phyloP scores from a whole-genome alignment of 2,113 vertebrate species.

The Syngnathus floridae region DNA sequence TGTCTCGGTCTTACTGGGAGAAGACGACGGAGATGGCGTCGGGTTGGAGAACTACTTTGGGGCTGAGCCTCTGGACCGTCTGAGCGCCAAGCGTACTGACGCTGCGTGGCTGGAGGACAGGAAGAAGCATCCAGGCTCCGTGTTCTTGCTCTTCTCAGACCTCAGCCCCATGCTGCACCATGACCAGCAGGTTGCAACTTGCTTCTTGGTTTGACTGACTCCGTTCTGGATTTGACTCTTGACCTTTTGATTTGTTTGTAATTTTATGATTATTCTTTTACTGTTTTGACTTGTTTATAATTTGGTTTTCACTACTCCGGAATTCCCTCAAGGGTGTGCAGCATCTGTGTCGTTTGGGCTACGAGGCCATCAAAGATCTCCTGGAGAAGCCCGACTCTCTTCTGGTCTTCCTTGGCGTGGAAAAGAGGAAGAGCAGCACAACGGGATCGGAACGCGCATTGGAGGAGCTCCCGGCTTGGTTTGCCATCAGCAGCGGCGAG shows the following conservation, averaged over 20 bases:
- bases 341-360: slow-evolving; percentile 71
- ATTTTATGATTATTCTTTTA: no score
- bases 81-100: slow-evolving; percentile 80
- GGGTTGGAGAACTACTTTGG: slow-evolving; percentile 81
- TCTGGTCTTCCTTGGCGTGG: slow-evolving; percentile 85
- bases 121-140: slow-evolving; percentile 64
- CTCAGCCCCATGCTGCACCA: slow-evolving; percentile 75
- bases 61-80: slow-evolving; percentile 78
- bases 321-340: background rate
- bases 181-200: background rate
- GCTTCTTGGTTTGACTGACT: background rate
- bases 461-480: slow-evolving; percentile 79
- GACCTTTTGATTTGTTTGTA: no score
- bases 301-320: background rate
- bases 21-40: slow-evolving; percentile 25
- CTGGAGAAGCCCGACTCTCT: slow-evolving; percentile 63
- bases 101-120: slow-evolving; percentile 74
- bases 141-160: slow-evolving; percentile 84
- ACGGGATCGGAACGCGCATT: background rate
- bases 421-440: slow-evolving; percentile 51
- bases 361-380: slow-evolving; percentile 66
- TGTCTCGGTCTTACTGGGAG: slow-evolving; percentile 73
- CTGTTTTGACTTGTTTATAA: background rate
- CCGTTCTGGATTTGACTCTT: no score
- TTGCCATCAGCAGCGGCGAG: slow-evolving; percentile 75